Conservation (phyloP, 2,888 invertebrate species). For the Leptinotarsa juncta region DNA sequence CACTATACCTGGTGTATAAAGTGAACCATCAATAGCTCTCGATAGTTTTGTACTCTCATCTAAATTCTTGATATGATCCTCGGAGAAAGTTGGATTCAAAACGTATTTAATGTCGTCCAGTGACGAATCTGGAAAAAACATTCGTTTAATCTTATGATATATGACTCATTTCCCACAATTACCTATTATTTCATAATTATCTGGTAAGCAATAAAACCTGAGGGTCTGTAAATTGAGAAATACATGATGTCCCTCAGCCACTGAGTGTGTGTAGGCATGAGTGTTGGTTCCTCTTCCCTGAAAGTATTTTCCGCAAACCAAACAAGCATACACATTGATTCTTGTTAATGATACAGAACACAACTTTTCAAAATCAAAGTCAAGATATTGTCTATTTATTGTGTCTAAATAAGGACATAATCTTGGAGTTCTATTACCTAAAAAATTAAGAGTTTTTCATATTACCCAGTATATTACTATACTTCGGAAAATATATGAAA, state of each 20-base stretch:
- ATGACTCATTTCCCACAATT: slow-evolving; percentile 53
- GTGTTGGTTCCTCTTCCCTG: slow-evolving; percentile 97
- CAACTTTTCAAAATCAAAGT: slow-evolving; percentile 99
- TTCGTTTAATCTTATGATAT: neutral
- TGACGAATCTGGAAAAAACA: slow-evolving; percentile 80
- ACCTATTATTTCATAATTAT: slow-evolving; percentile 99
- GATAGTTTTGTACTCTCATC: slow-evolving; percentile 88
- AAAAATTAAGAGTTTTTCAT: neutral
- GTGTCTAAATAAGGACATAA: slow-evolving; percentile 98
- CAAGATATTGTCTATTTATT: slow-evolving; percentile 94
- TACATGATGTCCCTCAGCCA: slow-evolving; percentile 97
- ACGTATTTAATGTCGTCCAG: slow-evolving; percentile 99
- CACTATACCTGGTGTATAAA: slow-evolving; percentile 97
- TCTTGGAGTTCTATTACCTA: slow-evolving; percentile 40
- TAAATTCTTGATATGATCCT: slow-evolving; percentile 82
- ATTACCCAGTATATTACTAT: neutral
- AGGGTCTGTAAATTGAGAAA: slow-evolving; percentile 96
- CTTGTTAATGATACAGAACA: slow-evolving; percentile 98
- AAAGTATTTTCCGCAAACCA: slow-evolving; percentile 99
- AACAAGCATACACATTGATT: slow-evolving; percentile 98
- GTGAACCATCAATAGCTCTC: slow-evolving; percentile 94
- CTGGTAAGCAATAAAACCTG: slow-evolving; percentile 98
- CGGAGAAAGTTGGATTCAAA: slow-evolving; percentile 94
- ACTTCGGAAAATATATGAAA: neutral
- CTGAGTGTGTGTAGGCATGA: slow-evolving; percentile 98